Conservation (phyloP, 1,140 invertebrate genomes). For the Armadillidium nasatum region DNA sequence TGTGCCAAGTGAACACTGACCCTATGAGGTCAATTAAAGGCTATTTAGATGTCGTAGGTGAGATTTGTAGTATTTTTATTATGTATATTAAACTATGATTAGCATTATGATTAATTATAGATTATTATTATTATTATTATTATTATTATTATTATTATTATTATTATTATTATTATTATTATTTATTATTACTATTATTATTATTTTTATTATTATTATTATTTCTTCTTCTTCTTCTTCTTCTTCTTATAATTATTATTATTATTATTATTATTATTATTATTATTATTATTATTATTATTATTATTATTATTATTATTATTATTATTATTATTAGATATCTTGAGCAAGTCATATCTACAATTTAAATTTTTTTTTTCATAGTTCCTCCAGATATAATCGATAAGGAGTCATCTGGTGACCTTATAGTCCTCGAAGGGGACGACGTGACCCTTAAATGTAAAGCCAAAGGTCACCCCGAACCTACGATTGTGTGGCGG, state of each 20-base stretch:
- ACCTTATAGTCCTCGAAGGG: slow-evolving; percentile 42
- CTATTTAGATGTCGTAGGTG: slow-evolving; percentile 52
- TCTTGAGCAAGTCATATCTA: background rate
- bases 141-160: background rate
- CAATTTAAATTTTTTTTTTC: background rate
- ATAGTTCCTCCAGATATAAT: slow-evolving; percentile 44
- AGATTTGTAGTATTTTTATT: background rate
- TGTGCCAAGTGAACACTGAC: slow-evolving; percentile 94
- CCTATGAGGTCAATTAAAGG: slow-evolving; percentile 55
- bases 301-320: background rate
- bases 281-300: background rate
- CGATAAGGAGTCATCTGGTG: slow-evolving; percentile 35
- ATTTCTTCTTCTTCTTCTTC: too few relatives aligned
- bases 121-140: background rate
- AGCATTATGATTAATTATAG: background rate
- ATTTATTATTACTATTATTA: background rate
- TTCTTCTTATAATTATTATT: background rate
- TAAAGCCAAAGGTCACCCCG: slow-evolving; percentile 41
- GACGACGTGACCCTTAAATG: slow-evolving; percentile 43
- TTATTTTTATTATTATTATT: background rate
- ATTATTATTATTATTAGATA: background rate
- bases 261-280: background rate
- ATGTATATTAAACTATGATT: background rate
- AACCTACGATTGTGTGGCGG: slow-evolving; percentile 40
- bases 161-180: background rate